Base-by-base conservation (phyloP, 2,888 invertebrate genomes). In the Tridacna crocea region DNA sequence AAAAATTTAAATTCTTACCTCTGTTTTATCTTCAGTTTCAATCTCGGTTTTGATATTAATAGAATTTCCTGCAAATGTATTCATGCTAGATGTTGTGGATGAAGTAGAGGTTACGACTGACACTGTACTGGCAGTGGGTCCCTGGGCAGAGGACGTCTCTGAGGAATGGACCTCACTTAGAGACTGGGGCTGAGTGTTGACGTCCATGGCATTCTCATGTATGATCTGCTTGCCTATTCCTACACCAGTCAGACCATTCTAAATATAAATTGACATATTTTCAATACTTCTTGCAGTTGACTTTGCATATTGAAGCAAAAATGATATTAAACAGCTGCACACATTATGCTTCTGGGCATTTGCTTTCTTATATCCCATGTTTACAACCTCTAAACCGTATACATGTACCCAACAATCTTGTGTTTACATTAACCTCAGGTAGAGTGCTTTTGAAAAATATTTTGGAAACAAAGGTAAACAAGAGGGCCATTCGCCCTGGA, bases 1-100 rank as follows among this genome's bases (percentile, higher is more conserved):
- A n/a, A n/a, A n/a, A n/a, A n/a, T n/a, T n/a, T n/a, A n/a, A n/a
- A 51, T 10, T 26, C 72, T 58, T 80, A 82, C 79, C 55, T 92
- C 91, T 22, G 87, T 82, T 73, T 89, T 90, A 36, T 90, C 80
- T 73, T 91, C 92, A 36, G 85, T 86, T 83, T 92, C 91, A 55
- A 90, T 85, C 58, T 90, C 90, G 70, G 86, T 66, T 80, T 89
- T 89, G 24, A 89, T 85, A 65, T 89, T 89, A 73, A 90, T 85
- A 66, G 84, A 78, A 15, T 85, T 87, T 8, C 46, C 46, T 60
- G 74, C 63, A 12, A 90, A 86, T 60, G 88, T 77, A 22, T 93
- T 93, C 80, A 94, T 91, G 88, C 95, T 90, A 92, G 94, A 76
- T 92, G 94, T 74, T 89, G 93, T 78, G 89, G 88, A 79, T 66